Evolutionary conservation across 2,797 vertebrate genomes (phyloP), one percentile per base, ranked within the genome.

Genomic region (Peromyscus aztecus): DNA sequence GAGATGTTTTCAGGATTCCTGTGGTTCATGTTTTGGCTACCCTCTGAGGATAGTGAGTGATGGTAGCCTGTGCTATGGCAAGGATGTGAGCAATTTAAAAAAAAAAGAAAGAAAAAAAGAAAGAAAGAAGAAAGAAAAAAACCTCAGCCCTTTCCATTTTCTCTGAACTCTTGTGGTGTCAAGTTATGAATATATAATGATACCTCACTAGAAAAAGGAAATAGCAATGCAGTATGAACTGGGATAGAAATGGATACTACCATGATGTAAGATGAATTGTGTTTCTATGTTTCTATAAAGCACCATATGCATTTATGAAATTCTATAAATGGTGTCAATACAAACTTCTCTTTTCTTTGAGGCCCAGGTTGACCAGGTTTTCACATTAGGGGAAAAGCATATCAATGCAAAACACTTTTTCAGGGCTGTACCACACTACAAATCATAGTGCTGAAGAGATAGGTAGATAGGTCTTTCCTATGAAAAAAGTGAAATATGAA

Each of bases 201-300:
- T 19, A 63, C 17, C 16, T 91, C 75, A 83, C 52, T 0, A 1
- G 65, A 88, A 37, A 59, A 52, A 21, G 31, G 13, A 96, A 94
- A 93, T 46, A 91, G 24, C 31, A 78, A 31, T 16, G 40, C 73
- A 27, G 84, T 95, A 40, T 57, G 55, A 92, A 84, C 82, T 57
- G 31, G 31, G 73, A 63, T 40, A 16, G 12, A 89, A 97, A 89
- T 82, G n/a, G 83, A 91, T 90, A 43, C 55, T 80, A 96, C 83
- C 57, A 9, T n/a, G 46, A 94, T 65, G 13, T 77, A 52, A 82
- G 59, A 85, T 75, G 24, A 57, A 71, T 96, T 81, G 57, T 55
- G 14, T 40, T 94, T 97, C 92, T 94, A 93, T 92, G 63, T 83
- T 90, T 87, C 59, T 84, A 77, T 95, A 95, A 94, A 90, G 17